Base-by-base conservation (phyloP, 1,140 invertebrate genomes). In the Oryctes rhinoceros region DNA sequence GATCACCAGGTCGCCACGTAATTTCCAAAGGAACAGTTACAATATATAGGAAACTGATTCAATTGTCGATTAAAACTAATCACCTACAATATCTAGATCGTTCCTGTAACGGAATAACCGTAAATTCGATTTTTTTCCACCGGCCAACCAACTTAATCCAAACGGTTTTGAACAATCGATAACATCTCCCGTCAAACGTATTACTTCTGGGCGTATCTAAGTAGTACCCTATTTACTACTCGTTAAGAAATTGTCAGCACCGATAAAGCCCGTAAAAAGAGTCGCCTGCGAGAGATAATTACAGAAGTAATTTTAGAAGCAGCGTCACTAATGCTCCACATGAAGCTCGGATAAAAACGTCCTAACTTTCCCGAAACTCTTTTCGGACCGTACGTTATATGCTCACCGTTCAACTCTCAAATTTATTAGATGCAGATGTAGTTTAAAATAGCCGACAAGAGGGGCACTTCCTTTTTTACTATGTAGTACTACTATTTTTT, bases 361-460 rank as follows among this genome's bases (percentile, higher is more conserved):
- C 53, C 53, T 59, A 15, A 6, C 53, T 59, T 18, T 10, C 9
- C 24, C 2, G 24, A 30, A 10, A 18, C 53, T 59, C n/a, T 59
- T 59, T 59, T 59, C 53, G 1, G 48, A 5, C 39, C 39, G 39
- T 44, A 44, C 39, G 0, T n/a, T 59, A 6, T 59, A 6, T 18
- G 5, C 15, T 59, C 53, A 6, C n/a, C 53, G 53, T 59, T 18
- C 53, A 18, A 18, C 53, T 59, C 7, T 59, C 15, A 18, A 59
- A 59, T 59, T 59, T 59, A 59, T 59, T 59, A 59, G 53, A 59
- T 59, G 53, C 53, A 59, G 53, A 59, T 59, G 53, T 59, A 59
- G 18, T 18, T 18, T 59, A 59, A 59, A 59, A 59, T 59, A 59
- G 53, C 53, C 53, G 53, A 15, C 18, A 18, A 59, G 15, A 59